Conservation (phyloP, 2,113 vertebrate species). For the Nannobrachium achirus region DNA sequence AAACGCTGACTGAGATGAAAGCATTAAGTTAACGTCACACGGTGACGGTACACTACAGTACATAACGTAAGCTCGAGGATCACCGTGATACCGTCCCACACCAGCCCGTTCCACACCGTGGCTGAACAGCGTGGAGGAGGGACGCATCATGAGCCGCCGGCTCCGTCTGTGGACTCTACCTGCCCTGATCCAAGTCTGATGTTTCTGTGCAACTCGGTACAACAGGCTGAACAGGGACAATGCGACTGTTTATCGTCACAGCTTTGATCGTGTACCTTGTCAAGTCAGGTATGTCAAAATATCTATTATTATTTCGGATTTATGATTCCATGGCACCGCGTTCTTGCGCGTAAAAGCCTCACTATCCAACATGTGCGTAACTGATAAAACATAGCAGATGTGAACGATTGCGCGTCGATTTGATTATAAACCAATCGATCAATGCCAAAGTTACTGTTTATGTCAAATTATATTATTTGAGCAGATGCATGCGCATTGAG, state of each 20-base stretch:
- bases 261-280: constrained; percentile 64
- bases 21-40: no score
- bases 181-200: constrained; percentile 37
- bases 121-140: constrained; percentile 28
- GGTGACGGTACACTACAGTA: no score
- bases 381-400: no score
- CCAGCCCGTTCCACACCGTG: no score
- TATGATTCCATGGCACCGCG: constrained; percentile 24
- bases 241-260: constrained; percentile 64
- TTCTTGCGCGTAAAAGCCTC: constrained; percentile 13
- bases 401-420: no score
- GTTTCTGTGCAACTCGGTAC: constrained; percentile 23
- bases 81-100: background rate
- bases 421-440: no score
- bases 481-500: no score
- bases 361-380: background rate
- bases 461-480: no score
- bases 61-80: background rate
- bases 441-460: no score
- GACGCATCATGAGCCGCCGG: constrained; percentile 16
- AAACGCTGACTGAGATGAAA: no score
- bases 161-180: constrained; percentile 32
- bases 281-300: constrained; percentile 62
- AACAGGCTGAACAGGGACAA: constrained; percentile 62
- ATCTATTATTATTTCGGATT: background rate